These are phyloP conservation scores for Drosophila ogumai DNA, from an alignment of 1,140 invertebrate genomes.

Conservation along the genomic window DNA sequence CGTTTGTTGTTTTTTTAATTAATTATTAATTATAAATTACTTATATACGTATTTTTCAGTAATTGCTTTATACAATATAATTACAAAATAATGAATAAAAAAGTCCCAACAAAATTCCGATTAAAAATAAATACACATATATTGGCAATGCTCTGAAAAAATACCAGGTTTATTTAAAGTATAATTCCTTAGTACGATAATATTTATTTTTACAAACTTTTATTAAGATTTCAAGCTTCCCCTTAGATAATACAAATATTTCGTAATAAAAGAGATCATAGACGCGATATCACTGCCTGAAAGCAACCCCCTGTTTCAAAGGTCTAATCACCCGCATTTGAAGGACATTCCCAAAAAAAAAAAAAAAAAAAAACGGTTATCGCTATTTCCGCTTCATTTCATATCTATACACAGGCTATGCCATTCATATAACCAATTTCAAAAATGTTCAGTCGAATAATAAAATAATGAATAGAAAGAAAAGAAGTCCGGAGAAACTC, in stretches of 20 bases:
- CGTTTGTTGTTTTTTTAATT: no score
- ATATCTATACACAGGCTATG: conserved; percentile 12
- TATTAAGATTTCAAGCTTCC: not conserved
- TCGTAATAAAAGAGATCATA: conserved; percentile 5
- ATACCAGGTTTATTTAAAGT: no score
- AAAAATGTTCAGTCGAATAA: conserved; percentile 8
- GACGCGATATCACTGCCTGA: conserved; percentile 2
- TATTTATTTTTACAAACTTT: not conserved
- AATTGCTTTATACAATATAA: no score
- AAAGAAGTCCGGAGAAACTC: conserved; percentile 26
- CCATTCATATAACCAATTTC: conserved; percentile 50
- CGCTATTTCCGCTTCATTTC: conserved; percentile 46
- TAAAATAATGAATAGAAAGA: conserved; percentile 43
- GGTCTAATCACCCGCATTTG: conserved; percentile 29
- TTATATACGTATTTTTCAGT: no score
- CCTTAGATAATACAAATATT: not conserved
- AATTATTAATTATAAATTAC: no score
- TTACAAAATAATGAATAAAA: no score
- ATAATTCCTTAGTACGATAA: rapidly evolving
- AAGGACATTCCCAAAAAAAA: conserved; percentile 17
- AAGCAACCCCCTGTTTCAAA: conserved; percentile 17
- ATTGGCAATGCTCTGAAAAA: no score
- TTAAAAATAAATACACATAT: no score
- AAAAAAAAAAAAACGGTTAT: conserved; percentile 8
- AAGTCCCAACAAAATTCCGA: no score